Evolutionary conservation across 2,888 invertebrate species (phyloP).

Genomic region (Esperia sulphurella): DNA sequence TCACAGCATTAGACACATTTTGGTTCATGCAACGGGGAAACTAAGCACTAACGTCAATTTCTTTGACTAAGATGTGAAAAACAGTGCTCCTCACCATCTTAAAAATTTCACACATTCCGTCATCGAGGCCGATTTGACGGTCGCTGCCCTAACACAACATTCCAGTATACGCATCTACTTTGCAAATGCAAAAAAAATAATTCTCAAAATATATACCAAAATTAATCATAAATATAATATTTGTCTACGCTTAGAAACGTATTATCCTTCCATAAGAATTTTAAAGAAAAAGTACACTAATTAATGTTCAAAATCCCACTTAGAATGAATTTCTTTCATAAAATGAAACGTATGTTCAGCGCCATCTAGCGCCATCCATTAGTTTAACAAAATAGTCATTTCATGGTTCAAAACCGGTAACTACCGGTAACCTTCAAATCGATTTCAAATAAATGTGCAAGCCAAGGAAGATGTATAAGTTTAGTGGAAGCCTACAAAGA

Average conservation of each 20-base stretch:
- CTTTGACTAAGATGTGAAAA: conserved; percentile 47
- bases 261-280: too few relatives aligned
- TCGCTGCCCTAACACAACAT: conserved; percentile 61
- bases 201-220: too few relatives aligned
- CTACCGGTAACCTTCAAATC: neutral
- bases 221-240: too few relatives aligned
- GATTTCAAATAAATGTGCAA: neutral
- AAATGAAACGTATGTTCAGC: neutral
- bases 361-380: neutral
- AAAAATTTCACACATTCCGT: conserved; percentile 76
- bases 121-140: conserved; percentile 73
- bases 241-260: too few relatives aligned
- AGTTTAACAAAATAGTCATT: neutral
- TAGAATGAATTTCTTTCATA: neutral
- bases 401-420: neutral
- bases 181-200: too few relatives aligned
- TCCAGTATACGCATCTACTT: conserved; percentile 39
- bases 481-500: too few relatives aligned
- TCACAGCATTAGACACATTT: conserved; percentile 42
- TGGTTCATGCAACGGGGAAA: conserved; percentile 31
- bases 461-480: too few relatives aligned
- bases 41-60: conserved; percentile 42
- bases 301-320: too few relatives aligned
- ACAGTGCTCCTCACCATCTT: conserved; percentile 75
- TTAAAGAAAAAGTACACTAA: too few relatives aligned